Evolutionary conservation across 2,113 vertebrate species (phyloP).

Genomic region (Grantiella picta): DNA sequence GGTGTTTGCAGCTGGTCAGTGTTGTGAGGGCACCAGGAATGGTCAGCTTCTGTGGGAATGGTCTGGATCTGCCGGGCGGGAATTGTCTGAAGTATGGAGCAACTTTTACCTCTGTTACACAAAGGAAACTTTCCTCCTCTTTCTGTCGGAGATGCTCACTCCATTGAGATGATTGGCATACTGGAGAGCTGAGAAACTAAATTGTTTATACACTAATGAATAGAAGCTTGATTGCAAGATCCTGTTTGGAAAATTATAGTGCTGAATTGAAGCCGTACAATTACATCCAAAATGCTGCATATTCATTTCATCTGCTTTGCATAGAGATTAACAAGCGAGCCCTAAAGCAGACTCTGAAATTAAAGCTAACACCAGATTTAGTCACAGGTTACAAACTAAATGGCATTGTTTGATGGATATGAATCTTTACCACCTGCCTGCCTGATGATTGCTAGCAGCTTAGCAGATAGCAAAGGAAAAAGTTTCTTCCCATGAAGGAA

Average conservation of each 20-base stretch:
- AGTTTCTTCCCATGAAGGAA: conserved; percentile 60
- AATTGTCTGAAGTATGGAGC: conserved; percentile 52
- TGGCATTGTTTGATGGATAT: conserved; percentile 79
- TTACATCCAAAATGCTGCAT: conserved; percentile 99
- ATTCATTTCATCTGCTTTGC: conserved; percentile 97
- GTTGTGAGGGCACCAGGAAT: not conserved
- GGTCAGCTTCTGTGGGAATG: rapidly evolving
- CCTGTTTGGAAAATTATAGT: conserved; percentile 98
- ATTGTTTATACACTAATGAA: conserved; percentile 99
- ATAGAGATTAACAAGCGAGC: conserved; percentile 94
- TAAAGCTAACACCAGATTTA: conserved; percentile 89
- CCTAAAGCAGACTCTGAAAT: conserved; percentile 84
- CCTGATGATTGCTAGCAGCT: conserved; percentile 76
- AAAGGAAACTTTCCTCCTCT: conserved; percentile 89
- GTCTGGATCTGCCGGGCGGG: not conserved
- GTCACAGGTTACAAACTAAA: conserved; percentile 83
- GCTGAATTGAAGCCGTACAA: conserved; percentile 97
- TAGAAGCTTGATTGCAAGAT: conserved; percentile 99
- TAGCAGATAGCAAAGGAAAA: conserved; percentile 62
- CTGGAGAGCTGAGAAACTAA: conserved; percentile 97
- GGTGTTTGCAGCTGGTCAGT: not conserved
- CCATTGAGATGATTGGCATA: conserved; percentile 93
- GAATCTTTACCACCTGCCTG: conserved; percentile 81
- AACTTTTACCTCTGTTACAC: conserved; percentile 72
- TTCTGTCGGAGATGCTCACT: conserved; percentile 83